Evolutionary conservation across 2,888 invertebrate species (phyloP).

Genomic region (Pterobdella sp.): DNA sequence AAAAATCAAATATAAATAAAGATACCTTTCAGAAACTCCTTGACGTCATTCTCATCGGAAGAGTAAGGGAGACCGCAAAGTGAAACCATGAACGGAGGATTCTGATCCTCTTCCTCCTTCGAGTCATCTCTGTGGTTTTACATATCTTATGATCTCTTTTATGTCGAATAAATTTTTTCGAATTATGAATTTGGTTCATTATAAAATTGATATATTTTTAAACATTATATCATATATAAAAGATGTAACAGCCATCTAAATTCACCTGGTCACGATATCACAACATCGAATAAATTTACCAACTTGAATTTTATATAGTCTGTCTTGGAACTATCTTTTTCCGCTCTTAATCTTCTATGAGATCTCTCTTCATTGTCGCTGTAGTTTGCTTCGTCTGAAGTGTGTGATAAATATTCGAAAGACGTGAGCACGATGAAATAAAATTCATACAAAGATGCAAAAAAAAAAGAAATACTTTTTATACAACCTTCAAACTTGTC

Average conservation of each 20-base stretch:
- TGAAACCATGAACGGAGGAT: constrained; percentile 46
- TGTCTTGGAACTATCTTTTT: not conserved
- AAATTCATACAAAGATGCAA: no score
- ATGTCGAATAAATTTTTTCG: no score
- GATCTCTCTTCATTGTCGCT: constrained; percentile 10
- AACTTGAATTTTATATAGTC: not conserved
- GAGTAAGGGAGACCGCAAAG: constrained; percentile 80
- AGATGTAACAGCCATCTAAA: no score
- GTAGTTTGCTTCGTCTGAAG: constrained; percentile 8
- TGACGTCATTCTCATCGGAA: constrained; percentile 71
- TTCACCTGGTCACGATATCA: no score
- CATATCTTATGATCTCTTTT: no score
- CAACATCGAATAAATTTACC: no score
- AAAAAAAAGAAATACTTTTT: no score
- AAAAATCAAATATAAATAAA: not conserved
- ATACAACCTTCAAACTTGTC: no score
- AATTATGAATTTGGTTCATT: no score
- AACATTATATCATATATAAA: no score
- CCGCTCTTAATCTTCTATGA: not conserved
- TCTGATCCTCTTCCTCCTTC: not conserved
- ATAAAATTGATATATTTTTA: no score
- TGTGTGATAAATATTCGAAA: not conserved
- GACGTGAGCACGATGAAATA: not conserved
- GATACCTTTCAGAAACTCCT: constrained; percentile 59
- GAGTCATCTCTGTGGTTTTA: no score